phyloP scores from a whole-genome alignment of 2,797 vertebrate species.

The Ctenopoma kingsleyae region DNA sequence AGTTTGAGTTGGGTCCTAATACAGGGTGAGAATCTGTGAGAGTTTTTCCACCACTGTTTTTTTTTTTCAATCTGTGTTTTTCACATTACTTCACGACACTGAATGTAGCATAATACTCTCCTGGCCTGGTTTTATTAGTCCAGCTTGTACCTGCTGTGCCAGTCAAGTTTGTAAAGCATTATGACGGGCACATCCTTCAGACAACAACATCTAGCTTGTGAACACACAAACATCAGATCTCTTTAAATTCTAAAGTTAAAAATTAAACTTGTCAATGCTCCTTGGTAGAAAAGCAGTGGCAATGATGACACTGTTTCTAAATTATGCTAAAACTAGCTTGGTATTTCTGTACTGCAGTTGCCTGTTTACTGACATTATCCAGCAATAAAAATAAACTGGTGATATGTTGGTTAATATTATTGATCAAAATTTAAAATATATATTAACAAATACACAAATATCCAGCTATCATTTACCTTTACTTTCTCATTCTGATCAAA shows the following conservation, averaged over 20 bases:
- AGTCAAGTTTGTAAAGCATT: slow-evolving; percentile 1
- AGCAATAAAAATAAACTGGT: too few relatives aligned
- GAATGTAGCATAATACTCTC: not conserved
- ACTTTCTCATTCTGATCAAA: not conserved
- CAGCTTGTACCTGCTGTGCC: not conserved
- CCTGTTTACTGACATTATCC: too few relatives aligned
- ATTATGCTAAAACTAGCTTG: too few relatives aligned
- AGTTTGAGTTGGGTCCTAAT: not conserved
- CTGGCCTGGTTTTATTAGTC: slow-evolving; percentile 24
- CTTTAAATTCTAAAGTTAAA: not conserved
- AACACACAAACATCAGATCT: too few relatives aligned
- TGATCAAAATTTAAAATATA: not conserved
- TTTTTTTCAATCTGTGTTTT: slow-evolving; percentile 10
- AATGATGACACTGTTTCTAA: too few relatives aligned
- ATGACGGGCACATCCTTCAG: not conserved
- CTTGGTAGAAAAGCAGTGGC: too few relatives aligned
- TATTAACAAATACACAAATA: not conserved
- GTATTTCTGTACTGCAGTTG: too few relatives aligned
- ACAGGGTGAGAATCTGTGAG: not conserved
- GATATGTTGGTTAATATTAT: too few relatives aligned
- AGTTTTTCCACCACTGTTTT: not conserved
- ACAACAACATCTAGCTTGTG: not conserved
- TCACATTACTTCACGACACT: slow-evolving; percentile 8
- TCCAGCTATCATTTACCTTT: not conserved
- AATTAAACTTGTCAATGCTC: not conserved